phyloP scores from a whole-genome alignment of 2,797 vertebrate genomes.

The Vespertilio murinus region DNA sequence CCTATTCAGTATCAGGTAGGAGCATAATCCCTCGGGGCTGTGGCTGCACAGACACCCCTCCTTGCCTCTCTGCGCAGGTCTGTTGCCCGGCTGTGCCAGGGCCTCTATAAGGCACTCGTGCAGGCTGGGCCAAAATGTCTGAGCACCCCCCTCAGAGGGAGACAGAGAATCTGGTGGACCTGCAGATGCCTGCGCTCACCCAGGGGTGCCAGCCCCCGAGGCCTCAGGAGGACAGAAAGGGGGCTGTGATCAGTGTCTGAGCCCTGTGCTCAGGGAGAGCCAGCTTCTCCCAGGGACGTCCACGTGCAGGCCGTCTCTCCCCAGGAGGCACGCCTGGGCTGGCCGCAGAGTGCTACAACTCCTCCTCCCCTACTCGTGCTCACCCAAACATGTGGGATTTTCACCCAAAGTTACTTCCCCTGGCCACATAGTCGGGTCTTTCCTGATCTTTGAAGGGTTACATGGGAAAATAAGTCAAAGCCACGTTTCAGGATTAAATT shows the following conservation, averaged over 20 bases:
- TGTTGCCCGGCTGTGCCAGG: not conserved
- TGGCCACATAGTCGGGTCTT: not conserved
- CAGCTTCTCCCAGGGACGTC: not conserved
- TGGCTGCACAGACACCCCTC: not conserved
- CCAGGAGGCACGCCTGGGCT: not conserved
- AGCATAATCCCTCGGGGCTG: not conserved
- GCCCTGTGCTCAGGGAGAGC: fast-evolving
- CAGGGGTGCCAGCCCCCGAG: not conserved
- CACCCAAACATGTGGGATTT: not conserved
- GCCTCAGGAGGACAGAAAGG: not conserved
- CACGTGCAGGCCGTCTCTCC: not conserved
- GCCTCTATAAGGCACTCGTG: fast-evolving
- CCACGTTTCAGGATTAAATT: not conserved
- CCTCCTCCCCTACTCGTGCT: fast-evolving
- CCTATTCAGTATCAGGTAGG: not conserved
- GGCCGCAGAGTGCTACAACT: fast-evolving
- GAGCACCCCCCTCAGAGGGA: not conserved
- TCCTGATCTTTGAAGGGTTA: not conserved
- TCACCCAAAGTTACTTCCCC: no score
- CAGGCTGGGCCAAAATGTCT: not conserved
- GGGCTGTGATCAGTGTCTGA: not conserved
- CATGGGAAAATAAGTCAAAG: not conserved
- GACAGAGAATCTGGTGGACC: not conserved
- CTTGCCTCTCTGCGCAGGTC: not conserved
- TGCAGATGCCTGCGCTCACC: not conserved